Base-by-base conservation (phyloP, 1,140 invertebrate genomes). In the Pomacea maculata region DNA sequence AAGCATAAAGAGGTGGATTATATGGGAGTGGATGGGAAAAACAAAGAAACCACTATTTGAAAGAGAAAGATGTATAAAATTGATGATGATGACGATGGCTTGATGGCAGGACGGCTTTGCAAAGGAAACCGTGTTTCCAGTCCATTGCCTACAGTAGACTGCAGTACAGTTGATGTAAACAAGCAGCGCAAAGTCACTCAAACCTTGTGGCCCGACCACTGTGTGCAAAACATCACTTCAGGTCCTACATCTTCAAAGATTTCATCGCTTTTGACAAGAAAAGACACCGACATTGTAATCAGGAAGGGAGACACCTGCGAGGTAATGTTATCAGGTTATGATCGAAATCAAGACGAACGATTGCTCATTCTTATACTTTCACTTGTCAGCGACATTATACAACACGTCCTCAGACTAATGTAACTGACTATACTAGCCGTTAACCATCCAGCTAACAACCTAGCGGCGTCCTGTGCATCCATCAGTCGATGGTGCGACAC, bases 131-230 rank as follows among this genome's bases (percentile, higher is more conserved):
- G 14, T 17, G 74, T 83, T 17, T 75, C 77, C 17, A 19, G 12
- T 9, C 21, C 19, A 7, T 83, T 76, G 7, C 17, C 80, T n/a
- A 80, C 80, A 15, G n/a, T 67, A 1, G 21, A 57, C 34, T 86
- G 85, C 74, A 72, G 78, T 19, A 34, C 29, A 1, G 25, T 19
- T 14, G 29, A 8, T 9, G n/a, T 67, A 74, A 64, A 17, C 68
- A 68, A 45, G 5, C n/a, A 15, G 9, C 21, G 21, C 3, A 29
- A 55, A 57, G 67, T 89, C 6, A 65, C 80, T 11, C 88, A 89
- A 74, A 85, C 74, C 1, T 64, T 89, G 21, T 89, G 87, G 87
- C 88, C 88, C 15, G 87, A 88, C 82, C 88, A 89, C 78, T 89
- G 88, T 70, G 72, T 89, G n/a, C 85, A 84, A 2, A 86, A 88